Percentiles rank a stretch among this genome's conserved stretches.
These are phyloP conservation scores for Xenops minutus DNA, from an alignment of 2,797 vertebrate species.

Conservation along the genomic window DNA sequence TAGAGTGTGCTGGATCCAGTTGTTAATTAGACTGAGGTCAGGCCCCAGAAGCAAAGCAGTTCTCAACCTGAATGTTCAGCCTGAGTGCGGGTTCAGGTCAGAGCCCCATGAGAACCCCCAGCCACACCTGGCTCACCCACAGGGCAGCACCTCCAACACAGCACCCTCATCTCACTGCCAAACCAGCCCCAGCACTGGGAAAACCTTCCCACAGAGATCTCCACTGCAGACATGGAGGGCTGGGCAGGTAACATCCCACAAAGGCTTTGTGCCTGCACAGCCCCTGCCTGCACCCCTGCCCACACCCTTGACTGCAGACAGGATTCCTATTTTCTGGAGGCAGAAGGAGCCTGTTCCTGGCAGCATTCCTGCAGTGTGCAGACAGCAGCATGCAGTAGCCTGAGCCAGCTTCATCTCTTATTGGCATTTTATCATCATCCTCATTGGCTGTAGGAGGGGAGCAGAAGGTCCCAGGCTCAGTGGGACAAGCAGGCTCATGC, in stretches of 20 bases:
- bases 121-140: background rate
- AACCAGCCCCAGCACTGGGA: fast-evolving
- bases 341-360: background rate
- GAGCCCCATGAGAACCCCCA: background rate
- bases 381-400: background rate
- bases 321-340: background rate
- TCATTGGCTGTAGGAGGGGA: fast-evolving
- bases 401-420: background rate
- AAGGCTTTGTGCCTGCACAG: fast-evolving
- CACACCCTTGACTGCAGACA: background rate
- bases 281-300: background rate
- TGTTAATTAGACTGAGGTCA: background rate
- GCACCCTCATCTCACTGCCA: fast-evolving
- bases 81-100: fast-evolving
- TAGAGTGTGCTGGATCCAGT: background rate
- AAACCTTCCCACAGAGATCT: background rate
- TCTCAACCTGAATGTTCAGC: background rate
- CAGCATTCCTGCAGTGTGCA: background rate
- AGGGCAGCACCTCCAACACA: background rate
- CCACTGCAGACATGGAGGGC: fast-evolving
- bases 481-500: fast-evolving
- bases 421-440: fast-evolving
- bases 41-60: background rate
- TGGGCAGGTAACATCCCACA: background rate
- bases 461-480: background rate